Conservation (phyloP, 1,140 invertebrate species). For the Bombus soroeensis region DNA sequence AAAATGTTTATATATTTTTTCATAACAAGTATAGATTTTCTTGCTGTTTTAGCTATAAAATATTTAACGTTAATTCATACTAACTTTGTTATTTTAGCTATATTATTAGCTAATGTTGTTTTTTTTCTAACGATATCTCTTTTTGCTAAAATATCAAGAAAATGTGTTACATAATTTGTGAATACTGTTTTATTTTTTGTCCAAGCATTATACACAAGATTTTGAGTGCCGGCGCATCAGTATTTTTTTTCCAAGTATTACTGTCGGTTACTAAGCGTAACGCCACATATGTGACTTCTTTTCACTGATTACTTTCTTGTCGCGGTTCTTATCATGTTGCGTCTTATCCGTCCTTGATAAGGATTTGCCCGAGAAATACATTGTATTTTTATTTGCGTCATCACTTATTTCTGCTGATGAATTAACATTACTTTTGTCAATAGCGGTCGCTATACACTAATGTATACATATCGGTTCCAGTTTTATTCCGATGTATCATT, state of each 20-base stretch:
- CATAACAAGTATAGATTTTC: constrained; percentile 44
- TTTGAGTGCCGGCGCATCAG: constrained; percentile 41
- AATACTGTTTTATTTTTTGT: constrained; percentile 59
- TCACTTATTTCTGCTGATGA: constrained; percentile 7
- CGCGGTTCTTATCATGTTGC: constrained; percentile 52
- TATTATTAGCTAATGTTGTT: constrained; percentile 25
- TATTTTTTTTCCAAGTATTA: constrained; percentile 64
- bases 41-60: constrained; percentile 49
- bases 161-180: constrained; percentile 48
- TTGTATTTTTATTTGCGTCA: constrained; percentile 38
- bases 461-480: neutral
- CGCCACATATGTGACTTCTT: constrained; percentile 36
- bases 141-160: constrained; percentile 52
- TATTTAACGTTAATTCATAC: constrained; percentile 38
- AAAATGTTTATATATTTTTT: constrained; percentile 54
- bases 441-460: constrained; percentile 30
- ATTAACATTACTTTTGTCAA: constrained; percentile 30
- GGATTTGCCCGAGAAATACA: constrained; percentile 47
- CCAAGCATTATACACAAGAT: constrained; percentile 16
- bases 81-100: constrained; percentile 37
- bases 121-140: neutral
- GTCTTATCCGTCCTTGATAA: constrained; percentile 62
- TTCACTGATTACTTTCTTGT: constrained; percentile 40
- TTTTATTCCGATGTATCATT: constrained; percentile 24
- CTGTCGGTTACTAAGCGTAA: constrained; percentile 45